These are phyloP conservation scores for Lytechinus variegatus DNA, from an alignment of 35 echinoderm and acorn worm genomes.

Conservation along the genomic window DNA sequence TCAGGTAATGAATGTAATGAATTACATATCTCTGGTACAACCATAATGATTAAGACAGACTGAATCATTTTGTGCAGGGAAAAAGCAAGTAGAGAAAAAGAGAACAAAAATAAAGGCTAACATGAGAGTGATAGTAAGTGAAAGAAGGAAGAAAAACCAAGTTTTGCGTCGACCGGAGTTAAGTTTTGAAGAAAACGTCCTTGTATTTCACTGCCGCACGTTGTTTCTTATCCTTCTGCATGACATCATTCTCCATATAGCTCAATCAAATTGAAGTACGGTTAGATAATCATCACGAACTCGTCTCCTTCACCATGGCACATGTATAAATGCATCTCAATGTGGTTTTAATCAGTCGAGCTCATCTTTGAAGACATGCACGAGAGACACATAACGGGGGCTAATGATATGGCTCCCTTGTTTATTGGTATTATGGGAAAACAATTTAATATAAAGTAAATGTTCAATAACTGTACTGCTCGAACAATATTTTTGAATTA, in stretches of 20 bases:
- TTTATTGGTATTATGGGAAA: background rate
- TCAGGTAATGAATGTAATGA: no score
- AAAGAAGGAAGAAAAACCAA: background rate
- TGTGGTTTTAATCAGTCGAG: conserved; percentile 30
- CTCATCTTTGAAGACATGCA: conserved; percentile 9
- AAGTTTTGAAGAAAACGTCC: background rate
- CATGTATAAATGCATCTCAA: conserved; percentile 52
- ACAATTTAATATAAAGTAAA: background rate
- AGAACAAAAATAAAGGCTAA: background rate
- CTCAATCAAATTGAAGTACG: background rate
- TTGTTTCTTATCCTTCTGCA: background rate
- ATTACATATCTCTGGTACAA: no score
- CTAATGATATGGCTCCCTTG: no score
- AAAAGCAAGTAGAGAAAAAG: background rate
- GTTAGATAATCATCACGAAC: conserved; percentile 31
- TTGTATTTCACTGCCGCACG: background rate
- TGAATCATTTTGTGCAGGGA: background rate
- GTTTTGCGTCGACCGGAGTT: background rate
- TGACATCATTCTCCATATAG: background rate
- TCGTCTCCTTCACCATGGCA: background rate
- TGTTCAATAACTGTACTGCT: background rate
- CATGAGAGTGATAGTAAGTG: background rate
- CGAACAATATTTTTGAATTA: background rate
- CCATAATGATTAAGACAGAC: no score
- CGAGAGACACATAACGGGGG: background rate